Evolutionary conservation across 2,797 vertebrate species (phyloP).

Genomic region (Hirundo rustica): DNA sequence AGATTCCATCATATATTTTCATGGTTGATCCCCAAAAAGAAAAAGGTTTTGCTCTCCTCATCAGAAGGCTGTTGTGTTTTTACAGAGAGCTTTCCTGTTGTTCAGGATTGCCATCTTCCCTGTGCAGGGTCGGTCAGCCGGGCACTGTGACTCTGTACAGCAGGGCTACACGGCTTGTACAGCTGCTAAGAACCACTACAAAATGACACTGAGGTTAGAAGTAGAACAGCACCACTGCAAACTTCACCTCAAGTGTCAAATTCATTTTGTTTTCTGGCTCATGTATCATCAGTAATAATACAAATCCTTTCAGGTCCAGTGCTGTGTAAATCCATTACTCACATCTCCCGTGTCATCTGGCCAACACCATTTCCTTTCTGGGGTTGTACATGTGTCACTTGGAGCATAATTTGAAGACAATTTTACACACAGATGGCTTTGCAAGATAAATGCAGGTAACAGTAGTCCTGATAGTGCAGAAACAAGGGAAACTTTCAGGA

Average conservation of each 20-base stretch:
- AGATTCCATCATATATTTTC: conserved; percentile 28
- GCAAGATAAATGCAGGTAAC: not conserved
- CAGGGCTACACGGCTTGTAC: rapidly evolving
- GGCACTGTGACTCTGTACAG: not conserved
- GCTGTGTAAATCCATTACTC: not conserved
- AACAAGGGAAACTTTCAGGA: not conserved
- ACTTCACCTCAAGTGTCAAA: not conserved
- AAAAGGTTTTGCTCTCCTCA: not conserved
- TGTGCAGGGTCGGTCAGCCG: not conserved
- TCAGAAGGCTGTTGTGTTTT: not conserved
- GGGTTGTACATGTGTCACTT: not conserved
- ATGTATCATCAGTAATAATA: not conserved
- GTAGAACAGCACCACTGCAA: not conserved
- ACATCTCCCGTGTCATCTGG: not conserved
- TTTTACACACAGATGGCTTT: not conserved
- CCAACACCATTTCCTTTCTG: not conserved
- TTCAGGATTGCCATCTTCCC: not conserved
- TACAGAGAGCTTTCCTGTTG: not conserved
- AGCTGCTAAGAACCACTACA: not conserved
- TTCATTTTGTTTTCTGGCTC: not conserved
- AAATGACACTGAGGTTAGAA: not conserved
- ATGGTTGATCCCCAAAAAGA: not conserved
- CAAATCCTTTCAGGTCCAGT: not conserved
- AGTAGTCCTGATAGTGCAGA: not conserved
- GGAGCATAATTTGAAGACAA: not conserved